Evolutionary conservation across 2,797 vertebrate genomes (phyloP).

Genomic region (Pachyuromys duprasi): DNA sequence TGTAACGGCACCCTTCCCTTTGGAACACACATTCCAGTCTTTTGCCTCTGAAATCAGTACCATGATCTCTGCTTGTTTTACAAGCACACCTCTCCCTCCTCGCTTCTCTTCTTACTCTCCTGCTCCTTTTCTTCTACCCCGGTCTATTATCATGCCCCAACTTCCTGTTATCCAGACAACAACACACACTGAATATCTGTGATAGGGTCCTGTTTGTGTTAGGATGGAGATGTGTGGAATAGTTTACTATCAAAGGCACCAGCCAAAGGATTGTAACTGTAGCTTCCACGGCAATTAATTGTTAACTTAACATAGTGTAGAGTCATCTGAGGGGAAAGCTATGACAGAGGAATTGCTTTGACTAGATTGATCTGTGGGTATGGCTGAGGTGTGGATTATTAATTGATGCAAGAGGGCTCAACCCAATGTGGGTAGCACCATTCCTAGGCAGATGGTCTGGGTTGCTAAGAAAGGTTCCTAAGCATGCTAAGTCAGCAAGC

Average conservation of each 20-base stretch:
- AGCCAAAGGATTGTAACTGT: not conserved
- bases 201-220: too few relatives aligned
- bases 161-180: not conserved
- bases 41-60: not conserved
- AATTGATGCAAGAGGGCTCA: not conserved
- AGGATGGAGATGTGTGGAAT: not conserved
- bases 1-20: not conserved
- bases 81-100: not conserved
- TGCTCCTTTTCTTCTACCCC: not conserved
- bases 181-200: not conserved
- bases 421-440: not conserved
- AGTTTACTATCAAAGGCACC: not conserved
- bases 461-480: not conserved
- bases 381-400: not conserved
- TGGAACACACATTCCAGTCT: not conserved
- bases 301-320: not conserved
- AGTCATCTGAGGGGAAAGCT: not conserved
- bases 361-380: not conserved
- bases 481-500: not conserved
- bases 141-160: not conserved
- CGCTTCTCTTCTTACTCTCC: not conserved
- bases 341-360: not conserved
- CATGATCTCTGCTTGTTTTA: not conserved
- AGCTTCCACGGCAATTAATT: not conserved
- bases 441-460: not conserved